Percentiles rank a stretch among this genome's conserved stretches.
Evolutionary conservation across 2,113 vertebrate genomes (phyloP).

Genomic region (Rhadina sibilatrix): DNA sequence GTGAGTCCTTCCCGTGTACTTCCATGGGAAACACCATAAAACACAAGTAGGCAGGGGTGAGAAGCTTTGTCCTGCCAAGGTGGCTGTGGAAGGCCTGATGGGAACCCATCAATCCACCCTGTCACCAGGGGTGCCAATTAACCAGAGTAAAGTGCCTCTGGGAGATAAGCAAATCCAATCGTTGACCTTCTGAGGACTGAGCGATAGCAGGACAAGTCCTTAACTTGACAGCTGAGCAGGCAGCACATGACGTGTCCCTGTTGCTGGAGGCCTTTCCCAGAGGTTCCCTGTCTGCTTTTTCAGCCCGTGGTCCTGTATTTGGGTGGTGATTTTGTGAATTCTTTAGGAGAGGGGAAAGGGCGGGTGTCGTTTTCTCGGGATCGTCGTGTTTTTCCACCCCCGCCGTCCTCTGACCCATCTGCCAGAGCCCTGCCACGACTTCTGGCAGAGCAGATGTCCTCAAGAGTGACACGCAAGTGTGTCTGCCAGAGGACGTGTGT

Average conservation of each 20-base stretch:
- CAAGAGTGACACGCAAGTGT: not conserved
- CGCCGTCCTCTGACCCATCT: not conserved
- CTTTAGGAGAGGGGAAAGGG: not conserved
- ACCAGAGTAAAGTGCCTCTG: slow-evolving; percentile 34
- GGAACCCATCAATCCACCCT: slow-evolving; percentile 3
- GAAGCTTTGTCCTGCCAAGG: not conserved
- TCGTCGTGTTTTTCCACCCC: slow-evolving; percentile 27
- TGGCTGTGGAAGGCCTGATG: not conserved
- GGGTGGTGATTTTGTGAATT: not conserved
- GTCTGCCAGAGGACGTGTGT: slow-evolving; percentile 45
- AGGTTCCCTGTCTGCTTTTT: not conserved
- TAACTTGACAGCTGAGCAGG: slow-evolving; percentile 19
- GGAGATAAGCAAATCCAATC: slow-evolving; percentile 50
- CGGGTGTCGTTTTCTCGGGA: not conserved
- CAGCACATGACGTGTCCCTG: not conserved
- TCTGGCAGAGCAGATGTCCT: slow-evolving; percentile 41
- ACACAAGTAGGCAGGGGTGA: rapidly evolving
- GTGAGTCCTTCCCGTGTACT: rapidly evolving
- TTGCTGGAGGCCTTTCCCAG: not conserved
- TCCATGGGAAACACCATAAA: not conserved
- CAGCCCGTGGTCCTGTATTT: not conserved
- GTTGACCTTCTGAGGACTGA: slow-evolving; percentile 49
- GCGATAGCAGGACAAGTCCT: slow-evolving; percentile 31
- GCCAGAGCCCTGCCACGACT: slow-evolving; percentile 48
- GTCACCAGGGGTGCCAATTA: slow-evolving; percentile 50